Evolutionary conservation across 2,888 invertebrate genomes (phyloP), one percentile per base, ranked within the genome.

Genomic region (Dolichomitus sp.): DNA sequence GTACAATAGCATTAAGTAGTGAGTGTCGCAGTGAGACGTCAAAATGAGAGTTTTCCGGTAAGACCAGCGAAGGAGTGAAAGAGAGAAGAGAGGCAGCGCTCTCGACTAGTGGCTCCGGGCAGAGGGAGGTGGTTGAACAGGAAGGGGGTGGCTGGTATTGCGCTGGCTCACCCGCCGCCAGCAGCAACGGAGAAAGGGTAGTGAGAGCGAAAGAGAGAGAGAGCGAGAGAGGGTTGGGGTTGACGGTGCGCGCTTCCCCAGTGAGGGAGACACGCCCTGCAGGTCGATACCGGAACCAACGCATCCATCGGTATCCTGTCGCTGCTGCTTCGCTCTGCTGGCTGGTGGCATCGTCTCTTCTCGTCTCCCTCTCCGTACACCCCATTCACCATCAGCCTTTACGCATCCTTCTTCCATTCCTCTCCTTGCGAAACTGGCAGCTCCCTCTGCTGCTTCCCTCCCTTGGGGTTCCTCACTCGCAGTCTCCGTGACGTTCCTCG

Each of bases 271-370:
- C 90, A 91, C 90, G 90, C 90, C 90, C 90, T 89, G 85, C 86
- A 88, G 89, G 89, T 91, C 91, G 90, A 91, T 91, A 90, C 88
- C 88, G 89, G 89, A 91, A 90, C 87, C 89, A 88, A 89, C 89
- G 89, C 89, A 89, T 89, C 87, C 87, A 84, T 85, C 77, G 84
- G 84, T 88, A 84, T 84, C 81, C 80, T 77, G 80, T 80, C 80
- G 79, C 77, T 83, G 50, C 45, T 74, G 78, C 80, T 79, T 76
- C 81, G 70, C 77, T 81, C 81, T 80, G 79, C 68, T 68, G 33
- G 37, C 40, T 61, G 37, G 61, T 17, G 37, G 61, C 61, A 19
- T 50, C 66, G 37, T 61, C 33, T 59, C 61, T 11, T 61, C 61
- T 61, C 19, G 27, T 37, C 30, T 30, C 37, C 4, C 61, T 40